Evolutionary conservation across 2,113 vertebrate genomes (phyloP).

Genomic region (Panthera tigris): DNA sequence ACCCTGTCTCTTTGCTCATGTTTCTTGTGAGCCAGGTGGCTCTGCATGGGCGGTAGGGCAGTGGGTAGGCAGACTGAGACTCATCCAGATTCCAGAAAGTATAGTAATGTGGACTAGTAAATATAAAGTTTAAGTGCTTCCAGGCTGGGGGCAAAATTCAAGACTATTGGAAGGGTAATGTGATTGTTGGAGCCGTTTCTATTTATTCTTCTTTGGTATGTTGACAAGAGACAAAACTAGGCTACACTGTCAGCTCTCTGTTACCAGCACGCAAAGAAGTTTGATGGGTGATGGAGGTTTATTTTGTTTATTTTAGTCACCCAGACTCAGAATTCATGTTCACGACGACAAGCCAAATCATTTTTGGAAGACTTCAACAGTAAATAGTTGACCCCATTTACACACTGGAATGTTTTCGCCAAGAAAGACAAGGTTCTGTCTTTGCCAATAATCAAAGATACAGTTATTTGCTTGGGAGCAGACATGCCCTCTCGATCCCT

Average conservation of each 20-base stretch:
- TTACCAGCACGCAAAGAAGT: not conserved
- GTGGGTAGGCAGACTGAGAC: not conserved
- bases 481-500: not conserved
- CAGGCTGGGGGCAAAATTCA: not conserved
- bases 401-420: not conserved
- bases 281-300: slow-evolving; percentile 16
- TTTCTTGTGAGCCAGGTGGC: not conserved
- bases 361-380: not conserved
- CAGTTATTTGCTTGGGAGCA: slow-evolving; percentile 16
- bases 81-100: not conserved
- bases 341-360: not conserved
- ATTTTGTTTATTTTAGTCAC: slow-evolving; percentile 40
- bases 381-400: not conserved
- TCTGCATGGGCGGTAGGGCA: not conserved
- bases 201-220: not conserved
- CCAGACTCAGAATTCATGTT: slow-evolving; percentile 31
- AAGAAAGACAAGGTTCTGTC: not conserved
- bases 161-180: slow-evolving; percentile 8
- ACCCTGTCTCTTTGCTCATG: not conserved
- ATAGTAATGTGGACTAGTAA: not conserved
- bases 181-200: slow-evolving; percentile 52
- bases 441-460: not conserved
- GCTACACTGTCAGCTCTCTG: not conserved
- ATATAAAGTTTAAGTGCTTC: not conserved
- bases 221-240: slow-evolving; percentile 20